Conservation (phyloP, 2,888 invertebrate genomes). For the Gymnoscelis rufifasciata region DNA sequence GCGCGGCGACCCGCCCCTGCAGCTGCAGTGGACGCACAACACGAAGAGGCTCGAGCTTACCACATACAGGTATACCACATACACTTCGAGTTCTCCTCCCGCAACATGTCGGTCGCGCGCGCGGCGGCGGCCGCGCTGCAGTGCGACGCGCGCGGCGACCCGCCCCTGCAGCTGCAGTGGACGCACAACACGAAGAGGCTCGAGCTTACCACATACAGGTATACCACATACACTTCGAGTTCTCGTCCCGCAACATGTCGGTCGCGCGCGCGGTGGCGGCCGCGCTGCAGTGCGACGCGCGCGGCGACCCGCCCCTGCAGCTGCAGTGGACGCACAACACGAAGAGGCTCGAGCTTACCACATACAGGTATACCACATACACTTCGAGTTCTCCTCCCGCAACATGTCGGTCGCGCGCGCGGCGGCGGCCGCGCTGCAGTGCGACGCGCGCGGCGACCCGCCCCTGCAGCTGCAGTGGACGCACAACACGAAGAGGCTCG, state of each 20-base stretch:
- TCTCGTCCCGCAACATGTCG: slow-evolving; percentile 86
- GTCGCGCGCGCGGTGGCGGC: slow-evolving; percentile 86
- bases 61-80: slow-evolving; percentile 83
- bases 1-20: slow-evolving; percentile 89
- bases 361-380: slow-evolving; percentile 84
- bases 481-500: slow-evolving; percentile 84
- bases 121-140: slow-evolving; percentile 84
- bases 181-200: slow-evolving; percentile 85
- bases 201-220: slow-evolving; percentile 83
- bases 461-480: slow-evolving; percentile 91
- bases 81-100: slow-evolving; percentile 86
- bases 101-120: slow-evolving; percentile 87
- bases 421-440: slow-evolving; percentile 84
- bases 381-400: slow-evolving; percentile 85
- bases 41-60: slow-evolving; percentile 83
- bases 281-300: slow-evolving; percentile 86
- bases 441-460: slow-evolving; percentile 89
- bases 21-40: slow-evolving; percentile 89
- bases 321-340: slow-evolving; percentile 89
- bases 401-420: slow-evolving; percentile 88
- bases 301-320: slow-evolving; percentile 90
- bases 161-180: slow-evolving; percentile 90
- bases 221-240: slow-evolving; percentile 88
- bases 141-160: slow-evolving; percentile 90
- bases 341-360: slow-evolving; percentile 83